A percentile compares a stretch with the other conserved stretches of the same genome.
Conservation (phyloP, 2,797 vertebrate species). For the Spheniscus humboldti region DNA sequence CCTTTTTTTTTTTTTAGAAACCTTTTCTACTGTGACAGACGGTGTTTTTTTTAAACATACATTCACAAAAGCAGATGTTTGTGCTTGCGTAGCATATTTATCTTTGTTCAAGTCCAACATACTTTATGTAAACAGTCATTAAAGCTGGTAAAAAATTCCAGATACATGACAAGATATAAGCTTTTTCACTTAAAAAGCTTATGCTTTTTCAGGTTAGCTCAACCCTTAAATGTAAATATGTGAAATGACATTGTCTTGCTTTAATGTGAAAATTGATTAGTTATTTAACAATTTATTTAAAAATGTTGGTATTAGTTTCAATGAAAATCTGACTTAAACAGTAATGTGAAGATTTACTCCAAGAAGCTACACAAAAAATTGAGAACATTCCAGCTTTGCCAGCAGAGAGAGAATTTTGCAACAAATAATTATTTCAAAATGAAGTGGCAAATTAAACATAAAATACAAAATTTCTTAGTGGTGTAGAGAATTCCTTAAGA, state of each 20-base stretch:
- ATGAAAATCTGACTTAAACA: neutral
- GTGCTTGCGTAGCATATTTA: slow-evolving; percentile 42
- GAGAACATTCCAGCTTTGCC: slow-evolving; percentile 64
- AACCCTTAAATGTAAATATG: slow-evolving; percentile 65
- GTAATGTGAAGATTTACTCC: slow-evolving; percentile 8
- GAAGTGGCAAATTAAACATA: slow-evolving; percentile 8
- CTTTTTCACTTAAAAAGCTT: slow-evolving; percentile 41
- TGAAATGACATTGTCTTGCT: slow-evolving; percentile 67
- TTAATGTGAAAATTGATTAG: slow-evolving; percentile 64
- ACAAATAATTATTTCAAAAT: slow-evolving; percentile 59
- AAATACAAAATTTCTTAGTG: neutral
- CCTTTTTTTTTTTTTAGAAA: neutral
- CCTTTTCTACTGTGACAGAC: slow-evolving; percentile 46
- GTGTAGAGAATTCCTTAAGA: neutral
- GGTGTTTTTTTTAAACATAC: slow-evolving; percentile 13
- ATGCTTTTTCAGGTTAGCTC: slow-evolving; percentile 35
- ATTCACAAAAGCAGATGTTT: slow-evolving; percentile 39
- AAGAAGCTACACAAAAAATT: slow-evolving; percentile 53
- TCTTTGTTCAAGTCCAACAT: neutral
- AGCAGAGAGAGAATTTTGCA: slow-evolving; percentile 33
- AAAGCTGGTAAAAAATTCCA: slow-evolving; percentile 30
- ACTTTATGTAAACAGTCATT: neutral
- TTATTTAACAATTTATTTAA: slow-evolving; percentile 74
- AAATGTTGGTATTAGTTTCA: slow-evolving; percentile 52
- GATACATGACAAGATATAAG: slow-evolving; percentile 10